Evolutionary conservation across 37 sponge, comb jelly and placozoan species (phyloP).

Genomic region (Tethya wilhelma): DNA sequence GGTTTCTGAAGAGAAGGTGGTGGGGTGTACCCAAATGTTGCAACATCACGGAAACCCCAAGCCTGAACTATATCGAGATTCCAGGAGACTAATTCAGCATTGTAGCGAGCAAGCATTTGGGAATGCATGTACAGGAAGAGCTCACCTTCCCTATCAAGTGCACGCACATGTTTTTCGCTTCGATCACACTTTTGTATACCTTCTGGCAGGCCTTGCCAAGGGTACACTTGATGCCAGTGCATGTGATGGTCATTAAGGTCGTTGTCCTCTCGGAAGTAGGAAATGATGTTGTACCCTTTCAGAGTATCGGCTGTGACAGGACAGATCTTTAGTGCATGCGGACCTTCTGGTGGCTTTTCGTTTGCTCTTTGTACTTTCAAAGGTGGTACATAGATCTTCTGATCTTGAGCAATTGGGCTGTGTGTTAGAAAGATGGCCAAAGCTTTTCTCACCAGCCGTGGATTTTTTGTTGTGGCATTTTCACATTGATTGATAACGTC

Average conservation of each 20-base stretch:
- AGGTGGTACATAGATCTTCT: background rate
- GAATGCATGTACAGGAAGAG: constrained; percentile 44
- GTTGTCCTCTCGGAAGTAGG: constrained; percentile 23
- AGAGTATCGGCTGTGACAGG: background rate
- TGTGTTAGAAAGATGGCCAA: constrained; percentile 12
- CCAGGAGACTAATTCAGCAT: constrained; percentile 22
- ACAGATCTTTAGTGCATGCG: background rate
- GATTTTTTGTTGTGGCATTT: background rate
- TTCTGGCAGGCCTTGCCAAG: background rate
- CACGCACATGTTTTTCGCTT: background rate
- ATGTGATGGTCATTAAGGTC: constrained; percentile 30
- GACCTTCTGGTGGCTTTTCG: background rate
- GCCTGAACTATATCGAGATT: constrained; percentile 7
- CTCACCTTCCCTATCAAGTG: constrained; percentile 28
- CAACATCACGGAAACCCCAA: constrained; percentile 15
- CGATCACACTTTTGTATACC: no score
- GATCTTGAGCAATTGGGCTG: background rate
- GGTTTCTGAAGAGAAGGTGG: constrained; percentile 23
- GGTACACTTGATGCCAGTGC: constrained; percentile 35
- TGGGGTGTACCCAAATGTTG: constrained; percentile 8
- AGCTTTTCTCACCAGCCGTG: background rate
- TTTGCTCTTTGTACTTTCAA: background rate
- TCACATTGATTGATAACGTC: no score
- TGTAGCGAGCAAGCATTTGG: constrained; percentile 35
- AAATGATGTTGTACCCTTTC: background rate